Base-by-base conservation (phyloP, 2,113 vertebrate species). In the Sporophila hypoxantha region DNA sequence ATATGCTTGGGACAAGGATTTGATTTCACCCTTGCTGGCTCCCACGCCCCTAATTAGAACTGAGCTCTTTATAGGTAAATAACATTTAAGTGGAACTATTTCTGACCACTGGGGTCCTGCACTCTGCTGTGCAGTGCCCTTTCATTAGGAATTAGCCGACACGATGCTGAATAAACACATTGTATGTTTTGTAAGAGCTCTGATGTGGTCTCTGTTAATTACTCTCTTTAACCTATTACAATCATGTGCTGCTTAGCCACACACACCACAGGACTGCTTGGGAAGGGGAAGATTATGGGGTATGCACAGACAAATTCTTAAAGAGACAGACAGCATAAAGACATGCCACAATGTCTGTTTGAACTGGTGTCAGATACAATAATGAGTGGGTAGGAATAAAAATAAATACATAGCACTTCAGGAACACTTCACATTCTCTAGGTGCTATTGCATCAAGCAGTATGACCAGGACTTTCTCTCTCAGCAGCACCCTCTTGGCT, bases 131-230 rank as follows among this genome's bases (percentile, higher is more conserved):
- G 56, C 86, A 80, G 42, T 77, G 89, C 88, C 88, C 74, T 96
- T 95, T 96, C 94, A 93, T 94, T 94, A 94, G 55, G 82, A 85
- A 87, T 94, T 81, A 93, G 80, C 78, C 4, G 6, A 69, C 76
- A 53, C 49, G 47, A 78, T 88, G 90, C 89, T 93, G 90, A 93
- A 93, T 85, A 94, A 96, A 93, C 83, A 96, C 88, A 93, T 85
- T 84, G 81, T 32, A 20, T 76, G 42, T 92, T 89, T 93, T 91
- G 82, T 78, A 90, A 93, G 74, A 83, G 12, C 78, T 95, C 85
- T 95, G 82, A 95, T 95, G 94, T 95, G 95, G 95, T 88, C 74
- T 70, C 47, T 53, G 70, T 91, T 95, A 95, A 95, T 95, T 86
- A 76, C 70, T 82, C 70, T 84, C 71, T 90, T 91, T 84, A 95